These are phyloP conservation scores for Cebuella pygmaea DNA, from an alignment of 2,797 vertebrate genomes.

Conservation along the genomic window DNA sequence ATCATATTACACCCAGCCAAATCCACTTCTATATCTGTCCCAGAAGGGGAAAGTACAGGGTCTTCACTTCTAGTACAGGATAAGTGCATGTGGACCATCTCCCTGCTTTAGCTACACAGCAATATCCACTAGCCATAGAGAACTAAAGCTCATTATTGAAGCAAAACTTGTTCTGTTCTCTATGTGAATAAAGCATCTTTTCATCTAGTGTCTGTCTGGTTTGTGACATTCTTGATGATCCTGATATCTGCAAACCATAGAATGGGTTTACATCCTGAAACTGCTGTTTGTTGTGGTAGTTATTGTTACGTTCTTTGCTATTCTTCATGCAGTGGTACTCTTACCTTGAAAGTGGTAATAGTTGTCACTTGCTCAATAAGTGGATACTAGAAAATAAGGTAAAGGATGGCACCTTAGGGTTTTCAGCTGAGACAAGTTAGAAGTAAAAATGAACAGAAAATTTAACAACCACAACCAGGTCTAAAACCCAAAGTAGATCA, in stretches of 20 bases:
- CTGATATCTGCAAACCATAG: neutral
- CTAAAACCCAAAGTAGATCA: neutral
- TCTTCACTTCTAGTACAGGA: neutral
- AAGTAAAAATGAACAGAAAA: neutral
- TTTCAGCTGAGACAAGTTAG: neutral
- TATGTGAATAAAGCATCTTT: neutral
- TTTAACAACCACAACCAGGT: neutral
- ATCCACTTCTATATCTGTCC: neutral
- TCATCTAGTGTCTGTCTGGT: neutral
- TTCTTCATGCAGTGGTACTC: neutral
- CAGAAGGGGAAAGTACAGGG: neutral
- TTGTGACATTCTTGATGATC: neutral
- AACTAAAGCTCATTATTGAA: neutral
- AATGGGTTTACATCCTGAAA: too few relatives aligned
- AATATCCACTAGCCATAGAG: fast-evolving
- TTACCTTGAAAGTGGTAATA: neutral
- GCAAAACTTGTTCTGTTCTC: neutral
- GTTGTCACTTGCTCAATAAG: neutral
- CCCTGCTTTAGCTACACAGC: neutral
- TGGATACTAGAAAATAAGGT: neutral
- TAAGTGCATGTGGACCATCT: neutral
- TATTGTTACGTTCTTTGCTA: neutral
- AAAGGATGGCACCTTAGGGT: neutral
- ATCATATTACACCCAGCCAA: neutral
- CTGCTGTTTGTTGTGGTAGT: neutral